phyloP scores from a whole-genome alignment of 2,797 vertebrate genomes.

The Mallotus villosus region DNA sequence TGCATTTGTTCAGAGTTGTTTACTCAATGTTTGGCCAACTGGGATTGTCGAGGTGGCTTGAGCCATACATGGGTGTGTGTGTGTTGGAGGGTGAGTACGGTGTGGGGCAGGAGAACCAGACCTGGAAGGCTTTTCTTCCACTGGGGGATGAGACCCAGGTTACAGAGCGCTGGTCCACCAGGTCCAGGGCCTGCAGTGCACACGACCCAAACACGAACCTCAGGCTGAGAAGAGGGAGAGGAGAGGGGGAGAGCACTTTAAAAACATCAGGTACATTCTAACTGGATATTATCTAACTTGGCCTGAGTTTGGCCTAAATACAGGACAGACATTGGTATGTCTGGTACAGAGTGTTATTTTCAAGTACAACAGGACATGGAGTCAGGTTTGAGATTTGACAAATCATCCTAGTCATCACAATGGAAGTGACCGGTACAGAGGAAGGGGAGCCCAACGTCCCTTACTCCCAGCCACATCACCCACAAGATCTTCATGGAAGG shows the following conservation, averaged over 20 bases:
- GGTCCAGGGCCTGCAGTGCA: conserved; percentile 87
- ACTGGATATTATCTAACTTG: background rate
- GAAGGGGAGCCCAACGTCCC: background rate
- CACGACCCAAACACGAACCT: conserved; percentile 89
- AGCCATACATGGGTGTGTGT: too few relatives aligned
- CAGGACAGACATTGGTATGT: background rate
- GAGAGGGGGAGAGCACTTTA: background rate
- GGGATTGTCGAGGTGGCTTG: too few relatives aligned
- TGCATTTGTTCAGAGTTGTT: background rate
- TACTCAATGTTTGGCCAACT: too few relatives aligned
- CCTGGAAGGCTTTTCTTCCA: conserved; percentile 87
- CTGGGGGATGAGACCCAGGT: conserved; percentile 85
- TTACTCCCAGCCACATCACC: background rate
- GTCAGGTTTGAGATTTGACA: background rate
- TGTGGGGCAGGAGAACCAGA: conserved; percentile 32
- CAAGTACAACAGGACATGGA: background rate
- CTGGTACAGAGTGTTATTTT: background rate
- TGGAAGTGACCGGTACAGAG: background rate
- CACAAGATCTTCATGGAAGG: background rate
- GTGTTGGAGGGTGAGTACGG: too few relatives aligned
- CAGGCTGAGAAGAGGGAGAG: conserved; percentile 74
- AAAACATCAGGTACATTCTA: background rate
- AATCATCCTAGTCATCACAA: too few relatives aligned
- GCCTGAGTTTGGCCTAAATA: background rate
- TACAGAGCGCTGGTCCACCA: conserved; percentile 86